These are phyloP conservation scores for Tympanoctomys barrerae DNA, from an alignment of 2,797 vertebrate genomes.

Conservation along the genomic window DNA sequence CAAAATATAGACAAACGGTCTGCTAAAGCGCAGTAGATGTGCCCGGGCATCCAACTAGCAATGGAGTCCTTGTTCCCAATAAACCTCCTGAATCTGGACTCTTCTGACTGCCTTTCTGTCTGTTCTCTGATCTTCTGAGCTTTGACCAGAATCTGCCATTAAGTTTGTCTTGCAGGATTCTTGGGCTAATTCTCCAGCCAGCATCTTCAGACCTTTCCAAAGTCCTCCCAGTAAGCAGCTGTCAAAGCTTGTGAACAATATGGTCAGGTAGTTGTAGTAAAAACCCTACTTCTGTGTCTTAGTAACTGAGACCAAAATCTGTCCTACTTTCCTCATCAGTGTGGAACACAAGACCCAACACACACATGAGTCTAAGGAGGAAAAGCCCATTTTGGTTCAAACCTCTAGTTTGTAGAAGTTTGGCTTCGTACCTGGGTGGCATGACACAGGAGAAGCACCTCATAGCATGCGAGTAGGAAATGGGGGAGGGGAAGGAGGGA, in stretches of 20 bases:
- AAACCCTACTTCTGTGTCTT: not conserved
- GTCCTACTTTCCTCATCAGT: not conserved
- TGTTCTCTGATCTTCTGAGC: not conserved
- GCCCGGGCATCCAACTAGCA: not conserved
- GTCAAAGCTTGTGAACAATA: not conserved
- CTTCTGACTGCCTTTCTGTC: not conserved
- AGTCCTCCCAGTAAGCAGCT: not conserved
- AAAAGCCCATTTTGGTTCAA: not conserved
- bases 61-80: not conserved
- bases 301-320: not conserved
- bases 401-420: not conserved
- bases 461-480: not conserved
- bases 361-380: not conserved
- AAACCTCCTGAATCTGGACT: not conserved
- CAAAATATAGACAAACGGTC: not conserved
- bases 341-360: not conserved
- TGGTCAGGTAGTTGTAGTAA: not conserved
- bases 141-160: not conserved
- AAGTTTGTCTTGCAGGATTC: not conserved
- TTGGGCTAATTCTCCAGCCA: not conserved
- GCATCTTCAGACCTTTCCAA: not conserved
- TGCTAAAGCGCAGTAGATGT: not conserved
- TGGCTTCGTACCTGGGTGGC: not conserved
- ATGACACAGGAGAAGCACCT: not conserved
- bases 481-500: too few relatives aligned